These are phyloP conservation scores for Nephrotoma guestfalica DNA, from an alignment of 2,888 invertebrate genomes.

Conservation along the genomic window DNA sequence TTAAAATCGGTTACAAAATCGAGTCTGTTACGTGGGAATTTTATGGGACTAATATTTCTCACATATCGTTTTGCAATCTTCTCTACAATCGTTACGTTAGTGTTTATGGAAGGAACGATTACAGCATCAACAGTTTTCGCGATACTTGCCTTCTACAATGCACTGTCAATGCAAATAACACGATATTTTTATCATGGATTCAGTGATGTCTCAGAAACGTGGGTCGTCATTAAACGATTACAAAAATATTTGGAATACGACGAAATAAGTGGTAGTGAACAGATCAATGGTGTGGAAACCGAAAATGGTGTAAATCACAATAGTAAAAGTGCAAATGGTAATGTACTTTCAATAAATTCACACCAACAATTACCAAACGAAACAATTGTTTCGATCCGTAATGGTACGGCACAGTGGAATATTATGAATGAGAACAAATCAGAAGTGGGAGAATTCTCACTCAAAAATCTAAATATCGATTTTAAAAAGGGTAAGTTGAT, in stretches of 20 bases:
- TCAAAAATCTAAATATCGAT: slow-evolving; percentile 38
- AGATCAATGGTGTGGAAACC: background rate
- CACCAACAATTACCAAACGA: slow-evolving; percentile 18
- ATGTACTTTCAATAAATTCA: slow-evolving; percentile 5
- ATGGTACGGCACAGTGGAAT: slow-evolving; percentile 35
- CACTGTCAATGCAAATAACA: slow-evolving; percentile 40
- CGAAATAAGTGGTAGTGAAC: slow-evolving; percentile 17
- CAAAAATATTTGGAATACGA: slow-evolving; percentile 32
- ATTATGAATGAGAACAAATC: slow-evolving; percentile 4
- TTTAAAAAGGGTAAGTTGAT: slow-evolving; percentile 43
- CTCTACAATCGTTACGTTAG: slow-evolving; percentile 53
- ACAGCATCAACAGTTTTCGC: slow-evolving; percentile 56
- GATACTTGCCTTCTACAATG: slow-evolving; percentile 38
- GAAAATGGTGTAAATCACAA: background rate
- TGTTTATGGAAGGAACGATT: slow-evolving; percentile 47
- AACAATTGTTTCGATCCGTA: slow-evolving; percentile 13
- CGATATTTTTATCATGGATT: slow-evolving; percentile 50
- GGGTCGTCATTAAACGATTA: slow-evolving; percentile 58
- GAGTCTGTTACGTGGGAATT: slow-evolving; percentile 49
- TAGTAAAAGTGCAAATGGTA: background rate
- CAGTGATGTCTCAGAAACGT: slow-evolving; percentile 63
- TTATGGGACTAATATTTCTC: slow-evolving; percentile 63
- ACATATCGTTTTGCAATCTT: slow-evolving; percentile 68
- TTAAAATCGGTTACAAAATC: slow-evolving; percentile 42
- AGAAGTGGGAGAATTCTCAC: slow-evolving; percentile 22